These are phyloP conservation scores for Parasteatoda lunata DNA, from an alignment of 2,888 invertebrate species.

Conservation along the genomic window DNA sequence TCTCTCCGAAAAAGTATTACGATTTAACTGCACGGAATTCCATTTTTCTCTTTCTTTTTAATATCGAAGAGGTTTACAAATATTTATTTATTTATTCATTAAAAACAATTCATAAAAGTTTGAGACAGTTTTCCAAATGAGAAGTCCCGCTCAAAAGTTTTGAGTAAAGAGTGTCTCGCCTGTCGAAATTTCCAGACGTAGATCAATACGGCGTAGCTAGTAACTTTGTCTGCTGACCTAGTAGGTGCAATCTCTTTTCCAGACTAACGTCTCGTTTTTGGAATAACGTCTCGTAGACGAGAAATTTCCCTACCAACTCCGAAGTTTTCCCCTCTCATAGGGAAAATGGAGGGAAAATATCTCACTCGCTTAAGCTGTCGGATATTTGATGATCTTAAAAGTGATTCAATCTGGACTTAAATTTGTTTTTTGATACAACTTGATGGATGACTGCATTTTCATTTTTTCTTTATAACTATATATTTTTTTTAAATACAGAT, in stretches of 20 bases:
- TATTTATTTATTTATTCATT: too few relatives aligned
- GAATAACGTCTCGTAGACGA: conserved; percentile 13
- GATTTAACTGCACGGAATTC: too few relatives aligned
- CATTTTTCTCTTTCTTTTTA: too few relatives aligned
- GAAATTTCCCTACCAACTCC: conserved; percentile 37
- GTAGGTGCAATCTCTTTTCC: conserved; percentile 23
- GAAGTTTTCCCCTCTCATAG: conserved; percentile 22
- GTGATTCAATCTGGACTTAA: neutral
- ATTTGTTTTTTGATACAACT: neutral
- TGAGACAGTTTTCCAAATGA: too few relatives aligned
- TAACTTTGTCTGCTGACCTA: conserved; percentile 63
- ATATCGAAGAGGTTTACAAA: too few relatives aligned
- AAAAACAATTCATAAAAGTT: too few relatives aligned
- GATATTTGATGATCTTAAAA: neutral
- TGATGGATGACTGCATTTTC: neutral
- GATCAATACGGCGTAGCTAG: conserved; percentile 46
- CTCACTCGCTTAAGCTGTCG: neutral
- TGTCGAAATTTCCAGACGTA: conserved; percentile 38
- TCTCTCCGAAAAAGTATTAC: too few relatives aligned
- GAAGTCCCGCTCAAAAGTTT: conserved; percentile 14
- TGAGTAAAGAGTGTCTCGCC: conserved; percentile 15
- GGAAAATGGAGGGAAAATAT: neutral
- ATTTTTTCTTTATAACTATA: neutral
- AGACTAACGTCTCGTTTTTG: conserved; percentile 56
- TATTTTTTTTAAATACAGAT: too few relatives aligned